A percentile compares a stretch with the other conserved stretches of the same genome.
Conservation (phyloP, 2,888 invertebrate genomes). For the Ennomos quercinarius region DNA sequence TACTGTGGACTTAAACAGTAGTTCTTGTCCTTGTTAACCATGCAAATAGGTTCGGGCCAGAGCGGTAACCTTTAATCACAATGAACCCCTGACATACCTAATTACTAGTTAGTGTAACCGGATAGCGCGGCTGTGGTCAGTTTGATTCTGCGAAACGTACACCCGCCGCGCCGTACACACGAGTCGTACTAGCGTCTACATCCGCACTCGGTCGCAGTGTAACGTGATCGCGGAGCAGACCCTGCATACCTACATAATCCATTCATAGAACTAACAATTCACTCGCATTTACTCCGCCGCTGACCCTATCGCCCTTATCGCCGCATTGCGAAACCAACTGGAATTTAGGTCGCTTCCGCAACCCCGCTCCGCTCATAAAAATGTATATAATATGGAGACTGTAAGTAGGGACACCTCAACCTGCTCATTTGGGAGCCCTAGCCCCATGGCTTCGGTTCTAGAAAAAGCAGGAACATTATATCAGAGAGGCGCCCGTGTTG, state of each 20-base stretch:
- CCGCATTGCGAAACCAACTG: constrained; percentile 58
- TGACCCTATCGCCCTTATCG: constrained; percentile 48
- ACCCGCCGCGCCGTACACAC: constrained; percentile 58
- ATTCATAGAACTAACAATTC: constrained; percentile 70
- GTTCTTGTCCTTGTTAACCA: constrained; percentile 59
- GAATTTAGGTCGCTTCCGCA: constrained; percentile 63
- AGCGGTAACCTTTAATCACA: constrained; percentile 67
- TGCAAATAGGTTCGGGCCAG: constrained; percentile 50
- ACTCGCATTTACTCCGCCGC: constrained; percentile 34
- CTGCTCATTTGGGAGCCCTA: constrained; percentile 83
- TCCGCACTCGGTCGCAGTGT: constrained; percentile 60
- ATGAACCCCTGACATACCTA: constrained; percentile 77
- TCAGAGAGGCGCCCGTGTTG: constrained; percentile 82
- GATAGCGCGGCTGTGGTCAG: constrained; percentile 60
- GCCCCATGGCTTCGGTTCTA: constrained; percentile 77
- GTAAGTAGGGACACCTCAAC: constrained; percentile 45
- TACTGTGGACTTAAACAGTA: constrained; percentile 62
- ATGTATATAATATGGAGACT: neutral
- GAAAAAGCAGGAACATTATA: constrained; percentile 82
- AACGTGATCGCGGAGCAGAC: constrained; percentile 65
- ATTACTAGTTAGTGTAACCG: constrained; percentile 76
- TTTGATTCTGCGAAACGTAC: constrained; percentile 71
- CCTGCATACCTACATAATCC: constrained; percentile 57
- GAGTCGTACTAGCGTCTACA: constrained; percentile 60
- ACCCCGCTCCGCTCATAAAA: constrained; percentile 17